Evolutionary conservation across 2,888 invertebrate species (phyloP).

Genomic region (Drosophila anomalipes): DNA sequence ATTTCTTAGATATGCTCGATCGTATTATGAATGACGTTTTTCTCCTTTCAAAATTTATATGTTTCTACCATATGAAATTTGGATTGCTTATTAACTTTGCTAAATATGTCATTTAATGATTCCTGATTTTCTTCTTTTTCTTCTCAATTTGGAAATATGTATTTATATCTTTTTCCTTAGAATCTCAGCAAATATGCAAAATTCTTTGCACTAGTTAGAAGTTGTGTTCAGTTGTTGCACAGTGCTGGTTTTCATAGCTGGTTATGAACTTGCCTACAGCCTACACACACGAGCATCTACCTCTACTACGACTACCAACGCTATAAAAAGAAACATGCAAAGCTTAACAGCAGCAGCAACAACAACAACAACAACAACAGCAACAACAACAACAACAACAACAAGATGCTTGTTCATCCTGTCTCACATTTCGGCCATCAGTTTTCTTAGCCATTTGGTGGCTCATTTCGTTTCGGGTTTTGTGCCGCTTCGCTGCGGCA

Average conservation of each 20-base stretch:
- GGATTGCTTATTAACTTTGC: neutral
- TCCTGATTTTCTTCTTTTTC: neutral
- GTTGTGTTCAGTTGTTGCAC: conserved; percentile 11
- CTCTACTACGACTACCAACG: neutral
- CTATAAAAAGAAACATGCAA: conserved; percentile 23
- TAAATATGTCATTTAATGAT: neutral
- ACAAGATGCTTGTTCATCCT: conserved; percentile 40
- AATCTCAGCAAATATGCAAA: conserved; percentile 21
- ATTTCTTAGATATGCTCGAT: too few relatives aligned
- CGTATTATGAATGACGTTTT: too few relatives aligned
- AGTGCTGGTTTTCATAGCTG: conserved; percentile 12
- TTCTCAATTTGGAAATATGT: neutral
- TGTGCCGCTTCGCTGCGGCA: conserved; percentile 69
- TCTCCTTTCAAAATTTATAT: too few relatives aligned
- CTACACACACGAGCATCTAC: conserved; percentile 27
- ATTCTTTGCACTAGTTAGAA: conserved; percentile 26
- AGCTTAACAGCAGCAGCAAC: conserved; percentile 14
- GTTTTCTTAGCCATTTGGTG: conserved; percentile 51
- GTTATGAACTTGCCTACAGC: conserved; percentile 41
- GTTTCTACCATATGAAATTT: too few relatives aligned
- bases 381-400: conserved; percentile 10
- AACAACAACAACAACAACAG: neutral
- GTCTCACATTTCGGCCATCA: conserved; percentile 52
- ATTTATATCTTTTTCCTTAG: conserved; percentile 9
- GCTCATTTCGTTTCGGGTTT: conserved; percentile 52